Evolutionary conservation across 2,113 vertebrate genomes (phyloP).

Genomic region (Zosterops japonicus): DNA sequence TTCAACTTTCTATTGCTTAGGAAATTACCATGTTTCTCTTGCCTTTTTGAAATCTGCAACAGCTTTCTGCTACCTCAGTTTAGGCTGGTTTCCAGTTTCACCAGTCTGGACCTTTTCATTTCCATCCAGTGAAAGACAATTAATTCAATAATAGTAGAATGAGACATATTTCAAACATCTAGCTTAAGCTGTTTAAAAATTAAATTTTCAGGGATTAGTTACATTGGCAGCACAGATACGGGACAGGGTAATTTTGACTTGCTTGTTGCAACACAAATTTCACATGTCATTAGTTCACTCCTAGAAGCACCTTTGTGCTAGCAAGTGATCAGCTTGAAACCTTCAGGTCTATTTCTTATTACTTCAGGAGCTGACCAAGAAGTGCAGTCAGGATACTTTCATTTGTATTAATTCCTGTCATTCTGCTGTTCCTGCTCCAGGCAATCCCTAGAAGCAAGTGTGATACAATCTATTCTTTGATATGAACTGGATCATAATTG

Average conservation of each 20-base stretch:
- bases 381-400: background rate
- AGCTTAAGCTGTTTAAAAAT: background rate
- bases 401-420: background rate
- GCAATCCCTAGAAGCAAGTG: background rate
- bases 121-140: background rate
- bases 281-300: background rate
- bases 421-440: background rate
- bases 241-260: conserved; percentile 10
- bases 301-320: background rate
- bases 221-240: background rate
- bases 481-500: background rate
- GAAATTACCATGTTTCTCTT: background rate
- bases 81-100: background rate
- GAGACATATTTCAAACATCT: background rate
- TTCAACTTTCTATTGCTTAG: background rate
- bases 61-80: background rate
- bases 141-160: background rate
- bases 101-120: background rate
- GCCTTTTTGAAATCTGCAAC: background rate
- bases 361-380: background rate
- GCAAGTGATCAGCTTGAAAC: background rate
- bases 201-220: background rate
- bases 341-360: background rate
- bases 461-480: background rate
- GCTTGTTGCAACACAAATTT: background rate